Evolutionary conservation across 2,113 vertebrate species (phyloP).

Genomic region (Gadus macrocephalus): DNA sequence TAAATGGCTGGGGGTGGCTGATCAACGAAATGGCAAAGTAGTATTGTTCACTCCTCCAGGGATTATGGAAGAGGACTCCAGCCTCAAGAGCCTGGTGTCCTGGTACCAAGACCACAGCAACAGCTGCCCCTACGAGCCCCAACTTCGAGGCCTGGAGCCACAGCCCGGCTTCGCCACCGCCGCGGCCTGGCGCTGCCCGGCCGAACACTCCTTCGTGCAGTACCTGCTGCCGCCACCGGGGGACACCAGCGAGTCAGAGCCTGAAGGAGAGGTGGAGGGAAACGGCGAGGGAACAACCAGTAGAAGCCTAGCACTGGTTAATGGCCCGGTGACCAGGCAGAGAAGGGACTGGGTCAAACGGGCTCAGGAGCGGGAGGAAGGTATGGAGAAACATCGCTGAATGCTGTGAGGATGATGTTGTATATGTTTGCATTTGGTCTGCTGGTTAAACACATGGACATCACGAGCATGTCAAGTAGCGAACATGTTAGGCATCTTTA

Average conservation of each 20-base stretch:
- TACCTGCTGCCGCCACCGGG: slow-evolving; percentile 76
- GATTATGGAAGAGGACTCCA: slow-evolving; percentile 73
- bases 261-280: slow-evolving; percentile 33
- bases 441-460: background rate
- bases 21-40: no score
- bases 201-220: slow-evolving; percentile 84
- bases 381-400: slow-evolving; percentile 23
- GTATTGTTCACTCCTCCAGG: slow-evolving; percentile 50
- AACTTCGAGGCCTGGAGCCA: slow-evolving; percentile 76
- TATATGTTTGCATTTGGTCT: background rate
- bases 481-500: no score
- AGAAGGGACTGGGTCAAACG: slow-evolving; percentile 36
- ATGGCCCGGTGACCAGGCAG: slow-evolving; percentile 23
- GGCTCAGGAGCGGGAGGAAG: slow-evolving; percentile 39
- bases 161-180: slow-evolving; percentile 75
- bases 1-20: no score
- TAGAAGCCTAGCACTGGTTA: background rate
- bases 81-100: slow-evolving; percentile 76
- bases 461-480: no score
- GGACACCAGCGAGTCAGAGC: slow-evolving; percentile 74
- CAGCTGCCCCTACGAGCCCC: slow-evolving; percentile 82
- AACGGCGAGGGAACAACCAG: slow-evolving; percentile 21
- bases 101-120: slow-evolving; percentile 86
- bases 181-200: slow-evolving; percentile 83
- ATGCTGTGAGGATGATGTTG: background rate